These are phyloP conservation scores for Phylloscopus trochiloides DNA, from an alignment of 2,113 vertebrate genomes.

Conservation along the genomic window DNA sequence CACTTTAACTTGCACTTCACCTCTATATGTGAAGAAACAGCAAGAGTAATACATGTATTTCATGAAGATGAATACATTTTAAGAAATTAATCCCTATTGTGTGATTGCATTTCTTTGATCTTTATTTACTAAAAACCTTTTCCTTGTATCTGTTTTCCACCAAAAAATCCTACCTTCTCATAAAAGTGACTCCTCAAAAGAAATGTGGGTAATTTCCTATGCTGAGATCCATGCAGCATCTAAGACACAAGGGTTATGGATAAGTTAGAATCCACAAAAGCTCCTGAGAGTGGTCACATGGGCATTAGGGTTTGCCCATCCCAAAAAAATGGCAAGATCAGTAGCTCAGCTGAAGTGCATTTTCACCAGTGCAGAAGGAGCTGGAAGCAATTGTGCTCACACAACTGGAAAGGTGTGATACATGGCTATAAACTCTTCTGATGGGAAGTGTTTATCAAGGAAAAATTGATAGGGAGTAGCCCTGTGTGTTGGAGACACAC, in stretches of 20 bases:
- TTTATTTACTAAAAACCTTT: neutral
- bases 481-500: too few relatives aligned
- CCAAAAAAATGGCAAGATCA: neutral
- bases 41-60: neutral
- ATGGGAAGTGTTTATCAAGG: neutral
- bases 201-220: neutral
- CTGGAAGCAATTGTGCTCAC: neutral
- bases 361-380: neutral
- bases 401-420: neutral
- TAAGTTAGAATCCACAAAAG: neutral
- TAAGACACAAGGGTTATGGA: neutral
- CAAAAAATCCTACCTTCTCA: neutral
- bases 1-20: neutral
- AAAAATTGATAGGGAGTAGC: neutral
- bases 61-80: neutral
- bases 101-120: neutral
- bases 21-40: neutral
- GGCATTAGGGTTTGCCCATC: neutral
- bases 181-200: neutral
- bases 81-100: neutral
- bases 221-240: neutral
- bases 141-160: neutral
- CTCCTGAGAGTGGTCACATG: neutral
- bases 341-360: neutral
- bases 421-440: neutral